Conservation (phyloP, 2,888 invertebrate genomes). For the Dermolepida albohirtum region DNA sequence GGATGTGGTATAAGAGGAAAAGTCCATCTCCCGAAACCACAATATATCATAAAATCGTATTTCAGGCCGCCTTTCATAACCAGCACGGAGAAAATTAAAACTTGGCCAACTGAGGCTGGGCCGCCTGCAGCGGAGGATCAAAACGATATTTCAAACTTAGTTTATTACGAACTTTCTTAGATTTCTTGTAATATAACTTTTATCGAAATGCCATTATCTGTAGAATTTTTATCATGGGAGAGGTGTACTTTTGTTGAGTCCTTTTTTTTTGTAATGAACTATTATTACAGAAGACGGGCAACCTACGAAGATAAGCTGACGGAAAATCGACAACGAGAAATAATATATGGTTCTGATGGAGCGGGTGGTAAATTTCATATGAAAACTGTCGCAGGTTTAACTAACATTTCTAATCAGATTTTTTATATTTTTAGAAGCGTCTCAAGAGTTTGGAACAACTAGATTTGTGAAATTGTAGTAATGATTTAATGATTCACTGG, state of each 20-base stretch:
- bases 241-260: constrained; percentile 25
- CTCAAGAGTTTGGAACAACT: too few species aligned
- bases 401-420: background rate
- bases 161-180: constrained; percentile 50
- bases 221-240: constrained; percentile 39
- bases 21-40: constrained; percentile 37
- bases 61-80: constrained; percentile 45
- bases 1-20: constrained; percentile 19
- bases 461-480: too few species aligned
- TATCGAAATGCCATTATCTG: constrained; percentile 49
- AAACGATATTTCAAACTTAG: constrained; percentile 52
- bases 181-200: constrained; percentile 50
- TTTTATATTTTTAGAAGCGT: background rate
- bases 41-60: constrained; percentile 41
- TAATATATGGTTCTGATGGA: background rate
- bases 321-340: background rate
- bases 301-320: background rate
- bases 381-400: constrained; percentile 1
- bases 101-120: constrained; percentile 44
- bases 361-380: background rate
- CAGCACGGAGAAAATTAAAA: constrained; percentile 50
- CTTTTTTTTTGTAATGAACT: constrained; percentile 37
- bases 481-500: too few species aligned
- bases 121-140: constrained; percentile 47
- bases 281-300: constrained; percentile 19